A percentile compares a stretch with the other conserved stretches of the same genome.
These are phyloP conservation scores for Apteryx mantelli DNA, from an alignment of 2,113 vertebrate genomes.

Conservation along the genomic window DNA sequence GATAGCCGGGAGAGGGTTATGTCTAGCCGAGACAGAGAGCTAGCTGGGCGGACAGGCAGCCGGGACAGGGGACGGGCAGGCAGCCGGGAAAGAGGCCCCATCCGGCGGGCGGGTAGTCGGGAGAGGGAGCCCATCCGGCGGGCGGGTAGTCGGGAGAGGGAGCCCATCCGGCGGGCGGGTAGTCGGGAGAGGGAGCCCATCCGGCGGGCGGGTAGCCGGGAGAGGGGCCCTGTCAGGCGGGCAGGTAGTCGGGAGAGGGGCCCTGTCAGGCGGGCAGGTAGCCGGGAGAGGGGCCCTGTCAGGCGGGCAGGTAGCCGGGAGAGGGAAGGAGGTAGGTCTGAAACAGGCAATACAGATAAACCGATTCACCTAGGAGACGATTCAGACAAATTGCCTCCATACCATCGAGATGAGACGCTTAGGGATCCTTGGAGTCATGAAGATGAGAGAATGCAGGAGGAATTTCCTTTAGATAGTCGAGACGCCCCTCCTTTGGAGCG, in stretches of 20 bases:
- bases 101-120: constrained; percentile 55
- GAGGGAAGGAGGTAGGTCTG: constrained; percentile 73
- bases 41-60: constrained; percentile 19
- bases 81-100: constrained; percentile 65
- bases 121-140: constrained; percentile 72
- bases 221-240: constrained; percentile 42
- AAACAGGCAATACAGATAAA: constrained; percentile 63
- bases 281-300: constrained; percentile 68
- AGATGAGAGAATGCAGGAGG: constrained; percentile 80
- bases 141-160: constrained; percentile 67
- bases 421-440: constrained; percentile 79
- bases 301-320: constrained; percentile 74
- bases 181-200: constrained; percentile 68
- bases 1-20: constrained; percentile 75
- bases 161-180: constrained; percentile 32
- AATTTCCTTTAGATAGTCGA: constrained; percentile 79
- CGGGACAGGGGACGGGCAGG: constrained; percentile 62
- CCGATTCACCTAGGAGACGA: constrained; percentile 51
- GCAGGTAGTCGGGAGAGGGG: constrained; percentile 71
- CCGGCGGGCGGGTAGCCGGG: constrained; percentile 62
- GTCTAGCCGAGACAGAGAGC: constrained; percentile 59
- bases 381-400: constrained; percentile 73
- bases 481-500: constrained; percentile 75
- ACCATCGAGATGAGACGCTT: constrained; percentile 72
- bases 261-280: constrained; percentile 54